These are phyloP conservation scores for Acanthaster planci DNA, from an alignment of 35 echinoderm and acorn worm genomes.

Conservation along the genomic window DNA sequence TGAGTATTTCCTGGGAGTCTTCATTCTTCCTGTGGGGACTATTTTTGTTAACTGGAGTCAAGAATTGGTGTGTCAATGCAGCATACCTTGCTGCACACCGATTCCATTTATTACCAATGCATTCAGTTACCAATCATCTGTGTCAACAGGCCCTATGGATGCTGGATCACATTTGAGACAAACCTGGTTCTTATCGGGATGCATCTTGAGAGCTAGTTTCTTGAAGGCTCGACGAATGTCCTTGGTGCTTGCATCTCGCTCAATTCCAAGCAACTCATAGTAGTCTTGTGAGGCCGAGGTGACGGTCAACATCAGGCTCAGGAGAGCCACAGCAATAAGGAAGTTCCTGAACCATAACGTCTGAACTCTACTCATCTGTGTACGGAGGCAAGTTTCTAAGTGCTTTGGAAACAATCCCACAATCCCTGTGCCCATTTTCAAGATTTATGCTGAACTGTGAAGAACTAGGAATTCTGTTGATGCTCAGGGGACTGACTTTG, in stretches of 20 bases:
- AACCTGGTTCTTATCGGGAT: conserved; percentile 98
- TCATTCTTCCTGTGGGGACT: too few relatives aligned
- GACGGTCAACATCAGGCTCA: neutral
- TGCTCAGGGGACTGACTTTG: too few relatives aligned
- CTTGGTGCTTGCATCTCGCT: conserved; percentile 81
- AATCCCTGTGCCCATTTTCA: neutral
- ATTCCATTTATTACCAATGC: too few relatives aligned
- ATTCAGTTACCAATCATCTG: too few relatives aligned
- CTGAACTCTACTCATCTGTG: neutral
- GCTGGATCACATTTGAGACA: neutral
- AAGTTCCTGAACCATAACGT: neutral
- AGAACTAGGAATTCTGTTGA: too few relatives aligned
- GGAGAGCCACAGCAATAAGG: neutral
- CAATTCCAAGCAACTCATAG: conserved; percentile 93
- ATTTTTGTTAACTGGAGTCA: too few relatives aligned
- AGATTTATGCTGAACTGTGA: too few relatives aligned
- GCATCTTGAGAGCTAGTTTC: conserved; percentile 80
- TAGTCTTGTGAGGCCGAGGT: conserved; percentile 62
- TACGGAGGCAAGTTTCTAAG: too few relatives aligned
- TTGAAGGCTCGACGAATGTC: conserved; percentile 97
- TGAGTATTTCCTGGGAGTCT: too few relatives aligned
- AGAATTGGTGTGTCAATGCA: too few relatives aligned
- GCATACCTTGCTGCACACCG: too few relatives aligned
- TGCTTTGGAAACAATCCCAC: neutral
- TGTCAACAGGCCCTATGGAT: too few relatives aligned